Conservation (phyloP, 2,113 vertebrate species). For the Coryphaenoides rupestris region DNA sequence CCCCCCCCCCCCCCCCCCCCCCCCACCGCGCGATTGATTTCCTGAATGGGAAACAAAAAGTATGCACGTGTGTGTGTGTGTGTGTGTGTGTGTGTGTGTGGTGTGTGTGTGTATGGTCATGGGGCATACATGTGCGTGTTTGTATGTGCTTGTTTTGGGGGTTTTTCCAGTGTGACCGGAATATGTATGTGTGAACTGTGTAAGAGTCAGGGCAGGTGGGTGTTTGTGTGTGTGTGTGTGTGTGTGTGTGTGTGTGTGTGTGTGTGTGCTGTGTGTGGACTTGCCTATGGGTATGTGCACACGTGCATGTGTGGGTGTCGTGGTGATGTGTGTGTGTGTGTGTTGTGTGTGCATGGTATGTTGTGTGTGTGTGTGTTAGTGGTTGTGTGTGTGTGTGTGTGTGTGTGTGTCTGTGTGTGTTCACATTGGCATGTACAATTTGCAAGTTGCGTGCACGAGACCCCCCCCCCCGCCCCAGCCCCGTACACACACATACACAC, state of each 20-base stretch:
- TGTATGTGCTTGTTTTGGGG: not conserved
- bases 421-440: not conserved
- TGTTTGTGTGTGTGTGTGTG: not conserved
- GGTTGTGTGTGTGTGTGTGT: not conserved
- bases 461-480: too few species aligned
- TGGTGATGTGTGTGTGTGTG: not conserved
- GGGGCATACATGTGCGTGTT: not conserved
- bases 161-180: not conserved
- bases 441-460: not conserved
- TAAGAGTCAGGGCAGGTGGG: not conserved
- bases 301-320: not conserved
- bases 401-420: not conserved
- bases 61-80: not conserved
- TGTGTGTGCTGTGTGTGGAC: not conserved
- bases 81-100: not conserved
- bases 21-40: too few species aligned
- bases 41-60: too few species aligned
- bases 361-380: not conserved
- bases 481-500: not conserved
- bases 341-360: too few species aligned
- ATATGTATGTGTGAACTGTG: not conserved
- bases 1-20: too few species aligned
- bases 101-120: not conserved
- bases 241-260: not conserved
- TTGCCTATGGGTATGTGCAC: not conserved